A percentile compares a stretch with the other conserved stretches of the same genome.
phyloP scores from a whole-genome alignment of 2,888 invertebrate species.

The Pterobdella sp. region DNA sequence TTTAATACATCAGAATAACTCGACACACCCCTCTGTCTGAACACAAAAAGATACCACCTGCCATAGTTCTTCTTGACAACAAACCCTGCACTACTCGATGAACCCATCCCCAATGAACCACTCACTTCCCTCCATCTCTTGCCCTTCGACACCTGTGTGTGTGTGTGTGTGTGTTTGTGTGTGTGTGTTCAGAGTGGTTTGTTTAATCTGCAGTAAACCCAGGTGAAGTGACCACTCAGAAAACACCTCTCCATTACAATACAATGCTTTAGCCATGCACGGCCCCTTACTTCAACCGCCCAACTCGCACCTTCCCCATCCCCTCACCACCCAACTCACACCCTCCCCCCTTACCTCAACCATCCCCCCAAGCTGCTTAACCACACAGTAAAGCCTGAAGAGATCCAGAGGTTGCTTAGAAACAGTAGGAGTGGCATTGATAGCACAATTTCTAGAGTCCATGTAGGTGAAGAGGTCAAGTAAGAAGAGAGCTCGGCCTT shows the following conservation, averaged over 20 bases:
- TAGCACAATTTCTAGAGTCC: conserved; percentile 71
- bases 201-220: not conserved
- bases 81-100: conserved; percentile 94
- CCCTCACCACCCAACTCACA: not conserved
- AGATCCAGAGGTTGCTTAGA: conserved; percentile 94
- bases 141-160: conserved; percentile 81
- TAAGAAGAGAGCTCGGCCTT: conserved; percentile 85
- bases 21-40: too few species aligned
- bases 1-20: not conserved
- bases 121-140: conserved; percentile 99
- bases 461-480: conserved; percentile 88
- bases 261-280: not conserved
- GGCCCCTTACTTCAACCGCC: not conserved
- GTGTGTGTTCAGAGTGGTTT: not conserved
- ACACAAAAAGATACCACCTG: conserved; percentile 73
- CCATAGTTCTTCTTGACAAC: conserved; percentile 95
- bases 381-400: conserved; percentile 88
- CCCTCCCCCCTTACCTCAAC: conserved; percentile 95
- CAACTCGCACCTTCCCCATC: not conserved
- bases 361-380: conserved; percentile 95
- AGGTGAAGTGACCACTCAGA: not conserved
- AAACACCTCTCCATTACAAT: not conserved
- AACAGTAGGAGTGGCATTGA: conserved; percentile 73
- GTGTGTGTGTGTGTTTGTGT: not conserved
- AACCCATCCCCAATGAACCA: conserved; percentile 85